Percentiles rank a stretch among this genome's conserved stretches.
Conservation (phyloP, 2,113 vertebrate species). For the Anarrhichthys ocellatus region DNA sequence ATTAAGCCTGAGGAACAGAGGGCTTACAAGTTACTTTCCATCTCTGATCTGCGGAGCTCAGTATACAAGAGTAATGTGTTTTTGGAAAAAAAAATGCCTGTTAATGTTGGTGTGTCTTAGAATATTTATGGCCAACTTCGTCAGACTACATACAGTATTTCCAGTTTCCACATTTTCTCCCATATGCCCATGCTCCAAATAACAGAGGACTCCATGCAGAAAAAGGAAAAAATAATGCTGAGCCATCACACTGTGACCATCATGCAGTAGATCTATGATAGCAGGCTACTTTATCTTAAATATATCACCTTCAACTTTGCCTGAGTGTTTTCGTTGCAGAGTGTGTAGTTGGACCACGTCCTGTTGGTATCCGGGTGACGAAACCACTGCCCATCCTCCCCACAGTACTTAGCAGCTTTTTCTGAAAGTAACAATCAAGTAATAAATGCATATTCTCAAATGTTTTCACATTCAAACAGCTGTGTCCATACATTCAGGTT, state of each 20-base stretch:
- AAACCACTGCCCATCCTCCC: conserved; percentile 93
- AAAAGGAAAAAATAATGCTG: conserved; percentile 26
- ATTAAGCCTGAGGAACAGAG: background rate
- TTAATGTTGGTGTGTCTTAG: conserved; percentile 6
- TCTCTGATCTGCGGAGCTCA: conserved; percentile 1
- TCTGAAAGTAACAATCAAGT: conserved; percentile 80
- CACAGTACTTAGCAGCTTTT: conserved; percentile 93
- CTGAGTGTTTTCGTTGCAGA: conserved; percentile 91
- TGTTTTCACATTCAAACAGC: background rate
- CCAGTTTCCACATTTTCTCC: conserved; percentile 16
- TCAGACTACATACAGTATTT: conserved; percentile 1
- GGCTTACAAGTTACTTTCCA: background rate
- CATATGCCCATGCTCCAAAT: conserved; percentile 10
- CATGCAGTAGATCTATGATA: conserved; percentile 21
- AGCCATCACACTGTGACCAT: conserved; percentile 20
- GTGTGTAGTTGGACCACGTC: conserved; percentile 97
- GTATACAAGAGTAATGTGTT: background rate
- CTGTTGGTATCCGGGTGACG: conserved; percentile 94
- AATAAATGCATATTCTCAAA: conserved; percentile 1
- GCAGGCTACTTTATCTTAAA: conserved; percentile 12
- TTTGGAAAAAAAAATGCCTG: background rate
- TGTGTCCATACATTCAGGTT: background rate
- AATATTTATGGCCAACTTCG: conserved; percentile 5
- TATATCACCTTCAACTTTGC: conserved; percentile 90
- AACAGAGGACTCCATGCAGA: background rate